phyloP scores from a whole-genome alignment of 2,888 invertebrate genomes.

The Eilema depressum region DNA sequence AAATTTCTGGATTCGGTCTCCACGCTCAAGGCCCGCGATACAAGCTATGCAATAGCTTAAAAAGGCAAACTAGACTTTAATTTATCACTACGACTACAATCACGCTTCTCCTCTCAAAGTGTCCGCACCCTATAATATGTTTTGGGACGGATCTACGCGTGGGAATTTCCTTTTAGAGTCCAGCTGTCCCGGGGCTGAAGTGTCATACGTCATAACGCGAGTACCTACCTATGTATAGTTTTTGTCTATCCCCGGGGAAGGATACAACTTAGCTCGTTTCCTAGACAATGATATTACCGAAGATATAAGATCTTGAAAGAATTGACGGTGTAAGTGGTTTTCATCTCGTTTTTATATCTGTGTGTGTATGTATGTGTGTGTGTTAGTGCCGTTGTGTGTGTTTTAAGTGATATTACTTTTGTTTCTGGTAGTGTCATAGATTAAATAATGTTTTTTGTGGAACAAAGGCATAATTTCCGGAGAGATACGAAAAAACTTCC shows the following conservation, averaged over 20 bases:
- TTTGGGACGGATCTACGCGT: slow-evolving; percentile 61
- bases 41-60: no score
- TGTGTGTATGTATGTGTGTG: neutral
- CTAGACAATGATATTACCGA: slow-evolving; percentile 29
- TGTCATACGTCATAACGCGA: slow-evolving; percentile 42
- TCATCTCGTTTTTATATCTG: neutral
- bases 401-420: neutral
- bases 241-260: slow-evolving; percentile 31
- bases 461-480: neutral
- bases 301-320: slow-evolving; percentile 24
- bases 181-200: slow-evolving; percentile 53
- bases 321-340: neutral
- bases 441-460: slow-evolving; percentile 2
- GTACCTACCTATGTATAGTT: slow-evolving; percentile 38
- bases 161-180: slow-evolving; percentile 64
- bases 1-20: no score
- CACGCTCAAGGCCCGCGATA: no score
- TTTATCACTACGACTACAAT: neutral
- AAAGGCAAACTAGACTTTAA: no score
- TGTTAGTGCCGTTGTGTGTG: neutral
- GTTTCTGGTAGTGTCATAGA: neutral
- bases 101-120: slow-evolving; percentile 29
- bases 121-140: slow-evolving; percentile 50
- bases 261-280: slow-evolving; percentile 27
- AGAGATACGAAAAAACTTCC: neutral